Percentiles rank a stretch among this genome's conserved stretches.
phyloP scores from a whole-genome alignment of 2,113 vertebrate genomes.

The Neodontobutis hainanensis region DNA sequence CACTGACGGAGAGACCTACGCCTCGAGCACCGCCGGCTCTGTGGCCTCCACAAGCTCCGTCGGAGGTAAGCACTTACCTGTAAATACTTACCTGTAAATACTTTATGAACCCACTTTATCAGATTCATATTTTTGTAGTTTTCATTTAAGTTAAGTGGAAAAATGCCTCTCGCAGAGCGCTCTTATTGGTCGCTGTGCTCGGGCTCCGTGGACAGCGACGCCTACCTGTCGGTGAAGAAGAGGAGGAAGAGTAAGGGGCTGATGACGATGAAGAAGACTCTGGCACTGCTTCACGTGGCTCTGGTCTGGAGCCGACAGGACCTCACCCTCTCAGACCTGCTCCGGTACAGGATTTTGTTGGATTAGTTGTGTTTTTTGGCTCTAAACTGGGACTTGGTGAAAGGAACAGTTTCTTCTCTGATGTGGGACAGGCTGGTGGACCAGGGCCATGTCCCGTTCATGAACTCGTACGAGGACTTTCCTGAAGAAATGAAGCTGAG shows the following conservation, averaged over 20 bases:
- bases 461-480: conserved; percentile 64
- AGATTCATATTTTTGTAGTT: no score
- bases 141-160: no score
- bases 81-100: no score
- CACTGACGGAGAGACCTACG: conserved; percentile 18
- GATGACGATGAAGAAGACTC: conserved; percentile 60
- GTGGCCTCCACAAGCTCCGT: neutral
- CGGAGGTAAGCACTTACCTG: conserved; percentile 28
- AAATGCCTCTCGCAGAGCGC: no score
- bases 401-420: neutral
- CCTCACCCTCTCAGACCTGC: conserved; percentile 65
- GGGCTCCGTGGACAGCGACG: conserved; percentile 1
- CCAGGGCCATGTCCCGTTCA: conserved; percentile 70
- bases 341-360: conserved; percentile 42
- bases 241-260: neutral
- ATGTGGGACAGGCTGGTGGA: conserved; percentile 68
- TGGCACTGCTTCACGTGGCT: conserved; percentile 66
- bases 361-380: no score
- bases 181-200: conserved; percentile 3
- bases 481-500: conserved; percentile 72
- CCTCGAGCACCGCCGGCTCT: neutral
- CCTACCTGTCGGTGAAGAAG: neutral
- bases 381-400: no score
- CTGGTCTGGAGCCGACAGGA: conserved; percentile 59
- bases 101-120: no score